These are phyloP conservation scores for human (Homo sapiens) DNA, from an alignment of 2,113 vertebrate genomes.

Conservation along the genomic window GRCh38 chr2:80009001-80009500, in stretches of 20 bases:
- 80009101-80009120: neutral
- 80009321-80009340: slow-evolving; percentile 48
- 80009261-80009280: neutral
- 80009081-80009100: neutral
- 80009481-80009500: slow-evolving; percentile 52
- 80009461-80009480: slow-evolving; percentile 71
- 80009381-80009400: slow-evolving; percentile 64
- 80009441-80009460: slow-evolving; percentile 76
- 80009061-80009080: neutral
- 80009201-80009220: neutral
- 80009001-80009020: neutral
- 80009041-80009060: neutral
- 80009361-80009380: slow-evolving; percentile 68
- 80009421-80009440: slow-evolving; percentile 66
- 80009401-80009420: slow-evolving; percentile 70
- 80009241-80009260: neutral
- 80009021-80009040: neutral
- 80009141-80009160: neutral
- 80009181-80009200: neutral
- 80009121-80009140: neutral
- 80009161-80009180: neutral
- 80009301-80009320: neutral
- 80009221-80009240: neutral
- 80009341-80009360: slow-evolving; percentile 50
- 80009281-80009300: neutral